Evolutionary conservation across 2,113 vertebrate genomes (phyloP).

Genomic region (Bubo scandiacus): DNA sequence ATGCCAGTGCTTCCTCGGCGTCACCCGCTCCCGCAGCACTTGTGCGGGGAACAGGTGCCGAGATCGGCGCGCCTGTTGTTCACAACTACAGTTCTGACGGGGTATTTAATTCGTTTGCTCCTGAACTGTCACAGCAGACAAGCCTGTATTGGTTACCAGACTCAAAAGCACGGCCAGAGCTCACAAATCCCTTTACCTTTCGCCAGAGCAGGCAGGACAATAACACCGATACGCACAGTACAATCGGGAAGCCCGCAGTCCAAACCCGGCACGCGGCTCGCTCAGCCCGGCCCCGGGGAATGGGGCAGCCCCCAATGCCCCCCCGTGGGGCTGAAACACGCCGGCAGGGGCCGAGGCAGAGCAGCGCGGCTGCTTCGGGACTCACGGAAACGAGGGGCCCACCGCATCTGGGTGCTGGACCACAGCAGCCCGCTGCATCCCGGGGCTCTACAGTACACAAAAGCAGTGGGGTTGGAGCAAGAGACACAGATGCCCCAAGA

Average conservation of each 20-base stretch:
- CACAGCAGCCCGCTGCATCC: background rate
- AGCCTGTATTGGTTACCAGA: background rate
- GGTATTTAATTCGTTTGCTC: fast-evolving
- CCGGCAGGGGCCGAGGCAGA: background rate
- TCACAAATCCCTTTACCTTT: background rate
- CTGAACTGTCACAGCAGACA: background rate
- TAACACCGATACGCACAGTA: background rate
- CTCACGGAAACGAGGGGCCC: background rate
- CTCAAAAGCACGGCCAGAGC: background rate
- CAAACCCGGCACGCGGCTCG: background rate
- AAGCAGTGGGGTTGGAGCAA: background rate
- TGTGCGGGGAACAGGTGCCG: background rate
- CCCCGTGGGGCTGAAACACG: too few relatives aligned
- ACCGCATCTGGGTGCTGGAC: background rate
- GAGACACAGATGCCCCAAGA: background rate
- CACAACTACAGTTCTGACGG: background rate
- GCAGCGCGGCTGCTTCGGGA: background rate
- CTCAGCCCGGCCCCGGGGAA: background rate
- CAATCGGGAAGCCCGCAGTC: fast-evolving
- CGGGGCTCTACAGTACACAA: background rate
- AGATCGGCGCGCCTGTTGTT: background rate
- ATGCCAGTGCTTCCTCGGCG: background rate
- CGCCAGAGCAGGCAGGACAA: background rate
- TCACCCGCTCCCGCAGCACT: background rate
- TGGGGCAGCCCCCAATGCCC: background rate